Evolutionary conservation across 2,888 invertebrate genomes (phyloP).

Genomic region (Eurois occulta): DNA sequence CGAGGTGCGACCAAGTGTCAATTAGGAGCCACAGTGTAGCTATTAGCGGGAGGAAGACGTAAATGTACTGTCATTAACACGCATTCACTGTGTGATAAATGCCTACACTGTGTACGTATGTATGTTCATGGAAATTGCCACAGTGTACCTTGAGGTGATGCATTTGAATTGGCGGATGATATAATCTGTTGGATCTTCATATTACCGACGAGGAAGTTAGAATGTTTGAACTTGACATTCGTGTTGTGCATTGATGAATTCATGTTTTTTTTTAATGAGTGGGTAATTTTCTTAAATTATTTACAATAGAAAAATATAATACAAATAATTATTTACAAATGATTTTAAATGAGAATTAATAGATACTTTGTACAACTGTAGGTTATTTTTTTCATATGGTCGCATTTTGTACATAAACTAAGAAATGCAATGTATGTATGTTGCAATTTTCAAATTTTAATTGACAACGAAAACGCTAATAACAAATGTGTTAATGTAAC

Average conservation of each 20-base stretch:
- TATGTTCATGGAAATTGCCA: constrained; percentile 45
- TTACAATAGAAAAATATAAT: neutral
- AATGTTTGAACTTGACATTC: constrained; percentile 41
- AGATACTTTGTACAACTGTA: neutral
- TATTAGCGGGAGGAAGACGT: constrained; percentile 65
- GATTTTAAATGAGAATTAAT: neutral
- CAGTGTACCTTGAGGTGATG: constrained; percentile 31
- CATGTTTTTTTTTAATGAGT: neutral
- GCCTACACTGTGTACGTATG: constrained; percentile 27
- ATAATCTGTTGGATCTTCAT: constrained; percentile 17
- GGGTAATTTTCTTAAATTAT: neutral
- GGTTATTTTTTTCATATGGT: neutral
- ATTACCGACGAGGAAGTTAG: constrained; percentile 9
- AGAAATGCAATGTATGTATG: too few relatives aligned
- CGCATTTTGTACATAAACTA: neutral
- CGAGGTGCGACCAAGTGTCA: constrained; percentile 59
- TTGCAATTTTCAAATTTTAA: too few relatives aligned
- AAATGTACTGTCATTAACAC: constrained; percentile 66
- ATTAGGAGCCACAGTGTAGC: constrained; percentile 66
- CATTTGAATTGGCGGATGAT: constrained; percentile 34
- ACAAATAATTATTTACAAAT: neutral
- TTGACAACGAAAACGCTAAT: constrained; percentile 5
- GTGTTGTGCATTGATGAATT: neutral
- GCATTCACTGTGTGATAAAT: constrained; percentile 51
- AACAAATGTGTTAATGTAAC: neutral